Evolutionary conservation across 2,113 vertebrate species (phyloP).

Genomic region (Phalacrocorax aristotelis): DNA sequence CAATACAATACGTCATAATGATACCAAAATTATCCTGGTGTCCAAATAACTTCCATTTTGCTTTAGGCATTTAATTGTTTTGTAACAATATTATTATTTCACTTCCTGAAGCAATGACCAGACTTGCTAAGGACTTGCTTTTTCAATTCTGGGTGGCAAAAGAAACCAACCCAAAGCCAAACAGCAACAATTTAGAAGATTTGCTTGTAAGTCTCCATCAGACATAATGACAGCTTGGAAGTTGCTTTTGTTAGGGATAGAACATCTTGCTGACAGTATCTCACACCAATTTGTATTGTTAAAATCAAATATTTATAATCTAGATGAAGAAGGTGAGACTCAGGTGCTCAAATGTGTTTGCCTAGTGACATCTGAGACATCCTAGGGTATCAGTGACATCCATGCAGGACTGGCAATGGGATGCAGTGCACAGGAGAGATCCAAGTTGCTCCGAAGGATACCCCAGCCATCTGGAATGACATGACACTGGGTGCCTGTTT

Average conservation of each 20-base stretch:
- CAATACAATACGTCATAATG: background rate
- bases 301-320: background rate
- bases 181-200: background rate
- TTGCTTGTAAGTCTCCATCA: background rate
- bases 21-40: background rate
- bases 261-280: background rate
- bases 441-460: background rate
- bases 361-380: background rate
- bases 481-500: background rate
- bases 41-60: background rate
- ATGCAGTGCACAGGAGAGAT: background rate
- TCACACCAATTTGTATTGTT: background rate
- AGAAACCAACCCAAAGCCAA: rapidly evolving
- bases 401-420: background rate
- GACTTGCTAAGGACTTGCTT: background rate
- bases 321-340: background rate
- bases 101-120: background rate
- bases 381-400: background rate
- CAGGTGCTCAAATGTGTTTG: background rate
- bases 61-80: background rate
- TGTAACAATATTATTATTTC: background rate
- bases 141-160: background rate
- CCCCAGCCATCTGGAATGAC: background rate
- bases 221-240: background rate
- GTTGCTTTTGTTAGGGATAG: background rate